Conservation (phyloP, 2,888 invertebrate genomes). For the Stenichneumon culpator region DNA sequence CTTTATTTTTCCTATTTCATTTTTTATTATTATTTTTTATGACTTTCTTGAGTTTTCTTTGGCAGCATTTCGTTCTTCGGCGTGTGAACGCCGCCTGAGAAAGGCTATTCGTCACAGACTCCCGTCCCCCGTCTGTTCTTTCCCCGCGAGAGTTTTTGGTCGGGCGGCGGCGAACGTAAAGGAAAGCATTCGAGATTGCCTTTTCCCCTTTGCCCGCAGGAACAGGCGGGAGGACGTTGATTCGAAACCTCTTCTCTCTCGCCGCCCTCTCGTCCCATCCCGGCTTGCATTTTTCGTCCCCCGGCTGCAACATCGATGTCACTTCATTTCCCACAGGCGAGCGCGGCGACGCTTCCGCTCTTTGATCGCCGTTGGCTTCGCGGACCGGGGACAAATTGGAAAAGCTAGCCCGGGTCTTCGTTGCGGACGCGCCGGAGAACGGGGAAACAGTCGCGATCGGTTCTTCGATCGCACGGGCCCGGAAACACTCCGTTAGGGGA, state of each 20-base stretch:
- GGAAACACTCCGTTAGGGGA: background rate
- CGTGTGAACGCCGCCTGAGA: background rate
- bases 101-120: slow-evolving; percentile 11
- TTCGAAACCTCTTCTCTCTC: slow-evolving; percentile 17
- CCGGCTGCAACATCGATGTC: background rate
- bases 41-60: slow-evolving; percentile 12
- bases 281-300: background rate
- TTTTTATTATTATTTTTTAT: slow-evolving; percentile 7
- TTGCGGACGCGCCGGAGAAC: background rate
- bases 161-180: slow-evolving; percentile 5
- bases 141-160: background rate
- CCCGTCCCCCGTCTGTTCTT: background rate
- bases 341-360: slow-evolving; percentile 8
- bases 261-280: background rate
- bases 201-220: slow-evolving; percentile 20
- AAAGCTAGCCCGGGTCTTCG: background rate
- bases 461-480: background rate
- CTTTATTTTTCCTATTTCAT: background rate
- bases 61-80: slow-evolving; percentile 9
- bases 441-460: background rate
- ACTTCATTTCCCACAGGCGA: slow-evolving; percentile 34
- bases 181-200: slow-evolving; percentile 45
- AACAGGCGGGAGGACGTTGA: slow-evolving; percentile 22
- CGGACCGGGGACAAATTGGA: slow-evolving; percentile 22
- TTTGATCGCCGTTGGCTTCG: slow-evolving; percentile 33